Evolutionary conservation across 2,113 vertebrate species (phyloP).

Genomic region (Muntiacus reevesi): DNA sequence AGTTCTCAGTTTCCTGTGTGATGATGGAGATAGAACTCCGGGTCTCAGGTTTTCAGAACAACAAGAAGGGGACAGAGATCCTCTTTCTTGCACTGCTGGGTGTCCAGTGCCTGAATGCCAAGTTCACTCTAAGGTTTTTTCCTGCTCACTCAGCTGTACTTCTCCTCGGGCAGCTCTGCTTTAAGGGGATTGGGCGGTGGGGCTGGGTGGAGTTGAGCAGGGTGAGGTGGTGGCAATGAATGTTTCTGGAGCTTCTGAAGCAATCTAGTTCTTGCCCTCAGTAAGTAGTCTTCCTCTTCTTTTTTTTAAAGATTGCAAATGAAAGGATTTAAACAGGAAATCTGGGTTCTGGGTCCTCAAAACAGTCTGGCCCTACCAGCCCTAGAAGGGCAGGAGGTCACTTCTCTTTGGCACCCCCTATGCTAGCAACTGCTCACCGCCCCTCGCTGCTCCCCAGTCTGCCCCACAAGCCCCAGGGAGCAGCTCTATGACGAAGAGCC

Average conservation of each 20-base stretch:
- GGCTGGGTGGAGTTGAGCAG: background rate
- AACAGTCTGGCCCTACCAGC: background rate
- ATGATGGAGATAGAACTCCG: background rate
- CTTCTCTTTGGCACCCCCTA: background rate
- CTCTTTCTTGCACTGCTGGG: background rate
- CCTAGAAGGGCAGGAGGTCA: background rate
- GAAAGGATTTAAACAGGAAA: constrained; percentile 17
- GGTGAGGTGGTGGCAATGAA: background rate
- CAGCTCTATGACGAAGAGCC: background rate
- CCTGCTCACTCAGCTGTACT: background rate
- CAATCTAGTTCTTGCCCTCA: background rate
- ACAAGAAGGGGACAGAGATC: background rate
- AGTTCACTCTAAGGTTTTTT: background rate
- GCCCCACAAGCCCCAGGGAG: background rate
- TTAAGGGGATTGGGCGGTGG: background rate
- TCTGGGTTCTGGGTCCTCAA: constrained; percentile 14
- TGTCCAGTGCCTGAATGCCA: background rate
- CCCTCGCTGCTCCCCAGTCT: background rate
- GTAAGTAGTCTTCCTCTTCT: background rate
- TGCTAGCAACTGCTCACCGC: background rate
- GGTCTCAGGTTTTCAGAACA: background rate
- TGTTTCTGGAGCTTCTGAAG: background rate
- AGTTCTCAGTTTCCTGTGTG: background rate
- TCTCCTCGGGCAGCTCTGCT: background rate
- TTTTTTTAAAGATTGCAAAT: background rate